Evolutionary conservation across 2,113 vertebrate genomes (phyloP).

Genomic region (Sylvia atricapilla): DNA sequence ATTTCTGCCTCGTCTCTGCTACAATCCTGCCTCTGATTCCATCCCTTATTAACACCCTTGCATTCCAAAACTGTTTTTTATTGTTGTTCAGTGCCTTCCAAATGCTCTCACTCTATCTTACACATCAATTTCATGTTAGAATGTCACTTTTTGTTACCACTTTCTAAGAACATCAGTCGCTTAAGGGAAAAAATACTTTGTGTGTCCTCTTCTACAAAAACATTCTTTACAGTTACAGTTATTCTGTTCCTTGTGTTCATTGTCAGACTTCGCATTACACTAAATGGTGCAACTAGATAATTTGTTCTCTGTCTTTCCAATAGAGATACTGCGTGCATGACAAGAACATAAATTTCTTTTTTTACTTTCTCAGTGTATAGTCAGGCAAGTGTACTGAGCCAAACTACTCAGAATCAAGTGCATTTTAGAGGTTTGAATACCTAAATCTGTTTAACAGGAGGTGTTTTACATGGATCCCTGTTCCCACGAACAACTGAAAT

Average conservation of each 20-base stretch:
- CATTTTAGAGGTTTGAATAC: neutral
- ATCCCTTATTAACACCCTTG: neutral
- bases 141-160: neutral
- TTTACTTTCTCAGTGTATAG: neutral
- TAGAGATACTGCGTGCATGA: neutral
- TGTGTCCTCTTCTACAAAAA: neutral
- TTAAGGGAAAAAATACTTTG: neutral
- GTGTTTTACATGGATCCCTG: neutral
- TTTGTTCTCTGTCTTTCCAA: neutral
- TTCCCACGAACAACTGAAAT: neutral
- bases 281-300: neutral
- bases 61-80: neutral
- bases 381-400: neutral
- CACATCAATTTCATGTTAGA: neutral
- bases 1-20: neutral
- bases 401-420: neutral
- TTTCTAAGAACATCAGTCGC: neutral
- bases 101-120: neutral
- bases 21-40: neutral
- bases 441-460: neutral
- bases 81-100: neutral
- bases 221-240: neutral
- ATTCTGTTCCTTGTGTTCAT: neutral
- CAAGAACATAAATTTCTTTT: neutral
- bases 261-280: neutral